Base-by-base conservation (phyloP, 2,113 vertebrate genomes). In the Erinaceus europaeus region DNA sequence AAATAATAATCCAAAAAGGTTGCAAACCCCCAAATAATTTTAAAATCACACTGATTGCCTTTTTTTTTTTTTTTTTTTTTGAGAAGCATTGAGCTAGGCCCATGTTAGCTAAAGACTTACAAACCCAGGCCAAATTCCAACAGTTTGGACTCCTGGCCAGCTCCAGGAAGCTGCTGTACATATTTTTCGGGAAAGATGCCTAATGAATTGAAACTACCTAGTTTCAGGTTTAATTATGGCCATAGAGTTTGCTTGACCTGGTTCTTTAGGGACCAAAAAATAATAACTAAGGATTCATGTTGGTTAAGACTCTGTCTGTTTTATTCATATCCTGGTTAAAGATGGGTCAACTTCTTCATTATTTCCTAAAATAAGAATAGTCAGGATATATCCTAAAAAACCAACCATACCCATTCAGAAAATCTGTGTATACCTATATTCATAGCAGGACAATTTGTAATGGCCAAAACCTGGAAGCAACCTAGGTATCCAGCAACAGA, bases 81-180 rank as follows among this genome's bases (percentile, higher is more conserved):
- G 29, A 57, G n/a, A 71, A 85, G 32, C 34, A 32, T 53, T 84
- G 75, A 92, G 85, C 86, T 74, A 44, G 61, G 73, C 27, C 46
- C 48, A 50, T 71, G 34, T 89, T 82, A 91, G 77, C 77, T 93
- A 76, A 93, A 90, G 91, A 90, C 87, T 90, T 90, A 87, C 55
- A 95, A 91, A 93, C 12, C 76, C 44, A 53, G 86, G 90, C 84
- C 67, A 92, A 64, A 90, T 90, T 89, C 77, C 93, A 93, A 61
- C 4, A 61, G 55, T 36, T 36, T 75, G 71, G 76, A 62, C 64
- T 84, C 53, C 42, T 57, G 91, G 64, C 57, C 68, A 88, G 55
- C 53, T 91, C 71, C 71, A 89, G 61, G 84, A 92, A 94, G 69
- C 64, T 65, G 67, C 71, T 84, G 8, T 85, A 46, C 69, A 87